These are phyloP conservation scores for Heliconius erato DNA, from an alignment of 2,888 invertebrate genomes.

Conservation along the genomic window DNA sequence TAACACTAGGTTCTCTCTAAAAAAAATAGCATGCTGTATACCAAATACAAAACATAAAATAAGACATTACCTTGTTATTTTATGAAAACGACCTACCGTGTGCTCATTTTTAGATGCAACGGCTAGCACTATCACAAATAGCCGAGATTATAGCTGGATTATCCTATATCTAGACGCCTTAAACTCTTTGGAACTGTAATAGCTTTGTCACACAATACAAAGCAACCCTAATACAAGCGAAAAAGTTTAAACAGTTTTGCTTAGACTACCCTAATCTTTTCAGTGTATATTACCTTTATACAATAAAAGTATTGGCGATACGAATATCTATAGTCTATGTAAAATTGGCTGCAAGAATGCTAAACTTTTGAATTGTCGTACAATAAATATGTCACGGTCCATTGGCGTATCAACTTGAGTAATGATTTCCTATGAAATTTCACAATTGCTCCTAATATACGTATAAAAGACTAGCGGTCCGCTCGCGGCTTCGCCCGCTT, in stretches of 20 bases:
- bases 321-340: slow-evolving; percentile 43
- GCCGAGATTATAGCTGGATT: slow-evolving; percentile 28
- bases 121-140: slow-evolving; percentile 19
- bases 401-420: slow-evolving; percentile 77
- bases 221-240: slow-evolving; percentile 34
- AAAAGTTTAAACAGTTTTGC: slow-evolving; percentile 44
- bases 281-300: slow-evolving; percentile 40
- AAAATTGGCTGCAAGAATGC: slow-evolving; percentile 56
- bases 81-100: slow-evolving; percentile 6
- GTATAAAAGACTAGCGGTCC: background rate
- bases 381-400: slow-evolving; percentile 76
- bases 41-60: background rate
- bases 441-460: slow-evolving; percentile 62
- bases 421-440: slow-evolving; percentile 73
- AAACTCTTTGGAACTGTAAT: slow-evolving; percentile 30
- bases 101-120: slow-evolving; percentile 17
- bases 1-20: background rate
- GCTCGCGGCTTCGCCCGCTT: too few species aligned
- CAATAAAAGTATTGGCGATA: slow-evolving; percentile 48
- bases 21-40: background rate
- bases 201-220: slow-evolving; percentile 28
- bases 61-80: background rate
- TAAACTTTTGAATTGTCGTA: slow-evolving; percentile 59
- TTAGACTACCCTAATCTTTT: slow-evolving; percentile 41
- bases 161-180: slow-evolving; percentile 28